phyloP scores from a whole-genome alignment of 2,113 vertebrate genomes.

The Corythaixoides concolor region DNA sequence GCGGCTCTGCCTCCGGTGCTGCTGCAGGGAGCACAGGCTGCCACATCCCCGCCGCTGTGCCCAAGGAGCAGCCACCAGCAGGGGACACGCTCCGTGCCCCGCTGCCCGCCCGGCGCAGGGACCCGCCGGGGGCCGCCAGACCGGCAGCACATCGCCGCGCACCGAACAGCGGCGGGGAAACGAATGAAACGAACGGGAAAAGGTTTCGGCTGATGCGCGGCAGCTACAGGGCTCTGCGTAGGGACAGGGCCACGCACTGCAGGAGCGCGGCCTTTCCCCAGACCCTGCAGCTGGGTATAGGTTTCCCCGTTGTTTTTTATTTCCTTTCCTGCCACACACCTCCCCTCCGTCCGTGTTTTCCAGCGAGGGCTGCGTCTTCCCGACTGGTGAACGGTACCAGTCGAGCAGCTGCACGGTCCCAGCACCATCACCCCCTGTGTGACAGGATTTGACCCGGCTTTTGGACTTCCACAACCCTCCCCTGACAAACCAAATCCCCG shows the following conservation, averaged over 20 bases:
- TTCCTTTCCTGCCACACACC: neutral
- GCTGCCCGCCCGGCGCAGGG: neutral
- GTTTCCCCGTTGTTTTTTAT: neutral
- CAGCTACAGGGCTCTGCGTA: neutral
- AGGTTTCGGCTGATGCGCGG: accelerated
- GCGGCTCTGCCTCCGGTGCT: accelerated
- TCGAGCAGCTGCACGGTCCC: neutral
- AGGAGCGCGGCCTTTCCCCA: neutral
- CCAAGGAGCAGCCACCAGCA: neutral
- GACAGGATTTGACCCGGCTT: neutral
- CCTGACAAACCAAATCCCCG: neutral
- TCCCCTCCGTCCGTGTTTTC: neutral
- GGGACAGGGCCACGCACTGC: neutral
- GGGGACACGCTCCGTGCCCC: neutral
- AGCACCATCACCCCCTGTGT: neutral
- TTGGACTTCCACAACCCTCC: neutral
- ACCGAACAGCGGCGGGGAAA: neutral
- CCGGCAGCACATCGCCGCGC: neutral
- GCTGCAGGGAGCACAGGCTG: too few relatives aligned
- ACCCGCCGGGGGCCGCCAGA: too few relatives aligned
- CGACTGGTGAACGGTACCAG: neutral
- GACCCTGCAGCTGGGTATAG: neutral
- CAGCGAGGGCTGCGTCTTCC: neutral
- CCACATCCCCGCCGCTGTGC: neutral
- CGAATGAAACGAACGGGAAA: neutral